Percentiles rank a stretch among this genome's conserved stretches.
Evolutionary conservation across 2,888 invertebrate genomes (phyloP).

Genomic region (Muscina levida): DNA sequence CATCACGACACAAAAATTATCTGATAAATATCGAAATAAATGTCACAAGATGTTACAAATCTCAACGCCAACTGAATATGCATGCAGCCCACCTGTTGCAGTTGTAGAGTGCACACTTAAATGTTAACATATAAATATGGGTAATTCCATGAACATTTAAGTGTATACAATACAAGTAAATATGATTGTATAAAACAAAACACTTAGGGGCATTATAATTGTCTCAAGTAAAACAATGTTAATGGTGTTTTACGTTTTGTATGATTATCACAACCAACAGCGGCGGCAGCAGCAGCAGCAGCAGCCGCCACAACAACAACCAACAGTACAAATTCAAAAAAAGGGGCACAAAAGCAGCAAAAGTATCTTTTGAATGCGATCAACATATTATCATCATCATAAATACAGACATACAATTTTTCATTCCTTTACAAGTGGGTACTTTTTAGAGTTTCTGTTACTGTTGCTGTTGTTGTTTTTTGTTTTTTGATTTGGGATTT

Average conservation of each 20-base stretch:
- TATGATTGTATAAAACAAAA: constrained; percentile 44
- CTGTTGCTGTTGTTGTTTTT: too few species aligned
- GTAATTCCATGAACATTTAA: constrained; percentile 29
- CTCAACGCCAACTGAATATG: not conserved
- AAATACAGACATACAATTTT: constrained; percentile 55
- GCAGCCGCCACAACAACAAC: not conserved
- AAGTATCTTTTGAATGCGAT: constrained; percentile 65
- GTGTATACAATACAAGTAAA: too few species aligned
- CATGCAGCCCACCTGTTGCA: not conserved
- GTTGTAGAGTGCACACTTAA: not conserved
- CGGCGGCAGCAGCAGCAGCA: not conserved
- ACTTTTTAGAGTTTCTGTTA: too few species aligned
- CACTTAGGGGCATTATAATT: constrained; percentile 72
- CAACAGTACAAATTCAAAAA: constrained; percentile 36
- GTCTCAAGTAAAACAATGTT: constrained; percentile 74
- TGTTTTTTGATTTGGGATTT: constrained; percentile 11
- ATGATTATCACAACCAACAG: constrained; percentile 59
- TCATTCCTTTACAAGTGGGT: constrained; percentile 55
- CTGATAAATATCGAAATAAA: too few species aligned
- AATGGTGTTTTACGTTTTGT: constrained; percentile 59
- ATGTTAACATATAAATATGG: constrained; percentile 11
- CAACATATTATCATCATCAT: constrained; percentile 60
- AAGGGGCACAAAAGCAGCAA: constrained; percentile 41
- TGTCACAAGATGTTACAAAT: constrained; percentile 24
- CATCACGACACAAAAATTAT: too few species aligned